Evolutionary conservation across 2,888 invertebrate genomes (phyloP).

Genomic region (Agapetus fuscipes): DNA sequence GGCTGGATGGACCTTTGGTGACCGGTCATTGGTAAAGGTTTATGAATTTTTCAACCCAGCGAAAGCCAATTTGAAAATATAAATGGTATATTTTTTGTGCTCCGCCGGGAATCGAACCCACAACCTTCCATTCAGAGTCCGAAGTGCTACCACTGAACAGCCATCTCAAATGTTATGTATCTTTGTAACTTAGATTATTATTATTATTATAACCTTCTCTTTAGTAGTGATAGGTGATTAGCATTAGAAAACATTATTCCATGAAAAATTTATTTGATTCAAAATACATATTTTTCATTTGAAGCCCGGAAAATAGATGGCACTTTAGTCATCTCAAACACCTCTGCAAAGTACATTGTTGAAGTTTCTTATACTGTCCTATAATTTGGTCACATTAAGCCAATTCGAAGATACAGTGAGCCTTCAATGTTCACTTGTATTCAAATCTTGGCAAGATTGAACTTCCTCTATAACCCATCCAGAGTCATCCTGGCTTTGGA

Average conservation of each 20-base stretch:
- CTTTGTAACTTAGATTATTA: too few relatives aligned
- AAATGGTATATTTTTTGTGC: too few relatives aligned
- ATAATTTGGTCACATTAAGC: not conserved
- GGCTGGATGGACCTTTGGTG: too few relatives aligned
- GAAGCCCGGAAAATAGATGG: not conserved
- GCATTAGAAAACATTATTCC: not conserved
- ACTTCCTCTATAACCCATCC: constrained; percentile 1
- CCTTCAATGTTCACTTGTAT: not conserved
- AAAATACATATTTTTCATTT: not conserved
- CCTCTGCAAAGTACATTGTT: not conserved
- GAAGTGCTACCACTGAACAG: too few relatives aligned
- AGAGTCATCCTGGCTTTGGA: not conserved
- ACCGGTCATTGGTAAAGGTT: too few relatives aligned
- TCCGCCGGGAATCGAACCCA: too few relatives aligned
- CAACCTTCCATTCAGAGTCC: too few relatives aligned
- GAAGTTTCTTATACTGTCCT: too few relatives aligned
- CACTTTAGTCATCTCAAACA: not conserved
- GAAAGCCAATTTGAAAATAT: too few relatives aligned
- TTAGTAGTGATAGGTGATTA: not conserved
- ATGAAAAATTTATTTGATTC: not conserved
- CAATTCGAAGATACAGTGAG: not conserved
- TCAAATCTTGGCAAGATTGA: constrained; percentile 1
- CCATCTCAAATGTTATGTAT: too few relatives aligned
- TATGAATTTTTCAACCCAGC: too few relatives aligned
- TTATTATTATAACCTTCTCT: not conserved